phyloP scores from a whole-genome alignment of 1,140 invertebrate genomes.

The Brachionus koreanus region DNA sequence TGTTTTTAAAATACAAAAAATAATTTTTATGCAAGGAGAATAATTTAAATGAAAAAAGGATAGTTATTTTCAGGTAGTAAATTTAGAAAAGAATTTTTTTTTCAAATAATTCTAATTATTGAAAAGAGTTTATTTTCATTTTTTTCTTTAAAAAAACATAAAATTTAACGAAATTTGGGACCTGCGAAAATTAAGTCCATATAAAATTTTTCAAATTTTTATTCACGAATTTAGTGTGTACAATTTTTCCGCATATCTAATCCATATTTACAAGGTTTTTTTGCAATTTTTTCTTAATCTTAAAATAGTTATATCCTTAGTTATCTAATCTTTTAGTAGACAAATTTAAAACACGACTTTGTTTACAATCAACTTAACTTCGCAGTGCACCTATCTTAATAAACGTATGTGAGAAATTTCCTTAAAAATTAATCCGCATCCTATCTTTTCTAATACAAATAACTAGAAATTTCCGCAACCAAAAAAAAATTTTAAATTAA shows the following conservation, averaged over 20 bases:
- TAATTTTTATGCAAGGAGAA: no score
- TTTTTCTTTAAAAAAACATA: no score
- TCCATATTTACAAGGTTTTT: slow-evolving; percentile 2
- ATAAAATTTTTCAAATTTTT: no score
- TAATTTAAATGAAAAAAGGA: no score
- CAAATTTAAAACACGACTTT: not conserved
- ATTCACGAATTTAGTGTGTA: not conserved
- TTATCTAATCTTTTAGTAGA: slow-evolving; percentile 3
- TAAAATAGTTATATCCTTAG: not conserved
- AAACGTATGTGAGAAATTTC: not conserved
- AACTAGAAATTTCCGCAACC: not conserved
- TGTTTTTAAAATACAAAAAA: no score
- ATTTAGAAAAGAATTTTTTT: no score
- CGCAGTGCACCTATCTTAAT: not conserved
- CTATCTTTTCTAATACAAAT: not conserved
- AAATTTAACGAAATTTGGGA: no score
- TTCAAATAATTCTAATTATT: no score
- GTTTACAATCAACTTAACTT: not conserved
- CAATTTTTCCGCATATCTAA: not conserved
- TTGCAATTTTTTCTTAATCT: not conserved
- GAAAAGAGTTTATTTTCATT: no score
- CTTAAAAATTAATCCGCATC: not conserved
- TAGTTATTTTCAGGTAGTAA: no score
- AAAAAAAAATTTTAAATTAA: not conserved
- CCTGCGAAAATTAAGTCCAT: no score